Evolutionary conservation across 2,888 invertebrate genomes (phyloP), one percentile per base, ranked within the genome.

Genomic region (Latrodectus hesperus): DNA sequence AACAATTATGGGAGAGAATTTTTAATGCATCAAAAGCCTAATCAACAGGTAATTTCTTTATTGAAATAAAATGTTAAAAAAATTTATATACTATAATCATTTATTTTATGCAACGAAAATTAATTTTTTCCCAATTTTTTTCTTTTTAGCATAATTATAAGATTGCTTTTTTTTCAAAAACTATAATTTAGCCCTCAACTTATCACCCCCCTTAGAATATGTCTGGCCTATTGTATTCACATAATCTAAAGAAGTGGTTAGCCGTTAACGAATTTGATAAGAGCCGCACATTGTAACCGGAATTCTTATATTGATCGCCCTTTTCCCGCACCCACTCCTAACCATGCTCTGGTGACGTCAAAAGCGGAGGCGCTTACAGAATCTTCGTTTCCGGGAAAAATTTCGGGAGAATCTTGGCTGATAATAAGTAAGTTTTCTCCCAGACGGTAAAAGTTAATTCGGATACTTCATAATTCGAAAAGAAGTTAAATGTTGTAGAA

Each of bases 181-280:
- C 38, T 38, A 38, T 38, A 6, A 38, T 38, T 38, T 6, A 4
- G 6, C 38, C 38, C 38, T 3, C 5, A 38, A 38, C 38, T 38
- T 38, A 22, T 22, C 6, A 38, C 38, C 4, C 6, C 38, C 38
- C 4, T 38, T 38, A 38, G 38, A 38, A 38, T 38, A 38, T 38
- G 38, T 38, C 6, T 38, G 38, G 38, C 38, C 2, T 38, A 38
- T n/a, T n/a, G 60, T 60, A n/a, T 60, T 12, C 60, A 60, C 14
- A 60, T n/a, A 60, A 60, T 60, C 60, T 60, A n/a, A 38, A 60
- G 60, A 60, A n/a, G 60, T n/a, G 60, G 60, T n/a, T 60, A 60
- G n/a, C 60, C 60, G 60, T 16, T 60, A 60, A 60, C 60, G 60
- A 60, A 60, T 60, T 60, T 14, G 60, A 60, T 60, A 60, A 60